These are phyloP conservation scores for Andrena marginata DNA, from an alignment of 2,888 invertebrate genomes.

Conservation along the genomic window DNA sequence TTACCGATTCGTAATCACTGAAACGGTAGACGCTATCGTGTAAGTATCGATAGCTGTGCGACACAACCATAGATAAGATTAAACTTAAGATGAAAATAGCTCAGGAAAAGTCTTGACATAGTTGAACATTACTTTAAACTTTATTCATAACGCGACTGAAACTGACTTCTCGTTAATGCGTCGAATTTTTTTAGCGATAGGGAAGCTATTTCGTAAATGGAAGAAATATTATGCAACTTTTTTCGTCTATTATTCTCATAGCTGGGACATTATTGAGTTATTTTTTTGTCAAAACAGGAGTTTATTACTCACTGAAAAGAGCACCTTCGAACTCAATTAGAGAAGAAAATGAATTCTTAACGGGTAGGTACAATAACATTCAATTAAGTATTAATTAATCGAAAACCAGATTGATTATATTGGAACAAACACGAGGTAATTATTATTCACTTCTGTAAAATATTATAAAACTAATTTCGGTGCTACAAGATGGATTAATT, in stretches of 20 bases:
- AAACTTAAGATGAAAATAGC: conserved; percentile 32
- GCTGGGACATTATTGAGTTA: no score
- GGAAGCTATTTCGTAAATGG: not conserved
- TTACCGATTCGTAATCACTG: conserved; percentile 87
- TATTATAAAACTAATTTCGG: not conserved
- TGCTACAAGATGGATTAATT: not conserved
- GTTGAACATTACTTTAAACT: not conserved
- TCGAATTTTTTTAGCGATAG: not conserved
- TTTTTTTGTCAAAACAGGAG: no score
- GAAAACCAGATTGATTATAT: not conserved
- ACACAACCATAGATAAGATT: conserved; percentile 31
- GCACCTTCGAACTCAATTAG: not conserved
- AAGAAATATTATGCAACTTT: not conserved
- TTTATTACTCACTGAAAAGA: no score
- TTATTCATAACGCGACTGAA: not conserved
- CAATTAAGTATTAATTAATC: not conserved
- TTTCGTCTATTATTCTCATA: no score
- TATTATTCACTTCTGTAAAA: not conserved
- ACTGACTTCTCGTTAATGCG: not conserved
- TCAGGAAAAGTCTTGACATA: conserved; percentile 18
- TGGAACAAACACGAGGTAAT: not conserved
- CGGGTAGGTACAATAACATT: not conserved
- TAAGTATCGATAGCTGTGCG: conserved; percentile 28
- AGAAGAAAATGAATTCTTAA: not conserved
- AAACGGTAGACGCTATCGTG: conserved; percentile 37